A percentile compares a stretch with the other conserved stretches of the same genome.
phyloP scores from a whole-genome alignment of 1,140 invertebrate genomes.

The Watersipora subatra region DNA sequence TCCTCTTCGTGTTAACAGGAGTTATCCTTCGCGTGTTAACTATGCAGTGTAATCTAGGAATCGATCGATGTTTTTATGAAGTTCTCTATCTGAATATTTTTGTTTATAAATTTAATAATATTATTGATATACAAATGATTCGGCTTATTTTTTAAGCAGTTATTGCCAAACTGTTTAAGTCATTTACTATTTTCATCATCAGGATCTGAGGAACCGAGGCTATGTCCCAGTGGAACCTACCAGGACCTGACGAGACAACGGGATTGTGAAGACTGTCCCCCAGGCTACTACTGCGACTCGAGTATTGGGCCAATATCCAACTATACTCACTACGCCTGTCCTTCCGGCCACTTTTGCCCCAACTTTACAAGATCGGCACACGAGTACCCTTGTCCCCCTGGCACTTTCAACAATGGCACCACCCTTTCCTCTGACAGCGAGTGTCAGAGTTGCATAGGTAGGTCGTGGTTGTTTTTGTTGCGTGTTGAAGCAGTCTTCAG shows the following conservation, averaged over 20 bases:
- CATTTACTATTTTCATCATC: not conserved
- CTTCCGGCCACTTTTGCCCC: slow-evolving; percentile 27
- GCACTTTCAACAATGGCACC: slow-evolving; percentile 27
- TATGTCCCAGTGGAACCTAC: slow-evolving; percentile 26
- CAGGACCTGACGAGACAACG: slow-evolving; percentile 21
- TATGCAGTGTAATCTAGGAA: too few species aligned
- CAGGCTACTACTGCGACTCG: slow-evolving; percentile 31
- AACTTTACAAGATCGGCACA: slow-evolving; percentile 20
- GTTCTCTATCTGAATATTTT: too few species aligned
- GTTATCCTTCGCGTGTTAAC: too few species aligned
- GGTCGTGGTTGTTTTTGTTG: not conserved
- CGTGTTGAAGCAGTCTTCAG: not conserved
- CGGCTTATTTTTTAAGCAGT: too few species aligned
- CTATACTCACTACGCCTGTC: slow-evolving; percentile 22
- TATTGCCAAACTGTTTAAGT: too few species aligned
- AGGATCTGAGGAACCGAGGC: slow-evolving; percentile 9
- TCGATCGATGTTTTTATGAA: too few species aligned
- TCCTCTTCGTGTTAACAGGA: too few species aligned
- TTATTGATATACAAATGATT: too few species aligned
- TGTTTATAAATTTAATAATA: too few species aligned
- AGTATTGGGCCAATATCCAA: slow-evolving; percentile 21
- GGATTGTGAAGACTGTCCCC: slow-evolving; percentile 22
- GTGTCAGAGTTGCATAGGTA: slow-evolving; percentile 25
- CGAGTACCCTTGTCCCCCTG: slow-evolving; percentile 24
- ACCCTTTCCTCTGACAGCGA: slow-evolving; percentile 18